Evolutionary conservation across 2,888 invertebrate genomes (phyloP).

Genomic region (Drosophila bunnanda): DNA sequence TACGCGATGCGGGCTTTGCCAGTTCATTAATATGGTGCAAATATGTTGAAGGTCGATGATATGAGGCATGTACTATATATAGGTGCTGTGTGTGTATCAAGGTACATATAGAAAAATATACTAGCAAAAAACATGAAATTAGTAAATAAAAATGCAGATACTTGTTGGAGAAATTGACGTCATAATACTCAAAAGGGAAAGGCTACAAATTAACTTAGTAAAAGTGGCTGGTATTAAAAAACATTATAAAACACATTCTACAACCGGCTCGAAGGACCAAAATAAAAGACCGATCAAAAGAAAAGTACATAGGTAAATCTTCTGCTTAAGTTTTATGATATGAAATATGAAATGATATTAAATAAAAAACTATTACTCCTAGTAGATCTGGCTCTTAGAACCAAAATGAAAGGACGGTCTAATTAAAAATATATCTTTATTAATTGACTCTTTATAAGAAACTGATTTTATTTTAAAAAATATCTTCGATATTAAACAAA

Average conservation of each 20-base stretch:
- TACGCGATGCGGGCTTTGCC: constrained; percentile 39
- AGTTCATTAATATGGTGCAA: constrained; percentile 49
- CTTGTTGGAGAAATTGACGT: background rate
- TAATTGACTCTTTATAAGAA: background rate
- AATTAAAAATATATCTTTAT: background rate
- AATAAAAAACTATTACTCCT: no score
- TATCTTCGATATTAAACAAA: no score
- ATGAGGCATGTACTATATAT: constrained; percentile 4
- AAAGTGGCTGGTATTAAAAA: background rate
- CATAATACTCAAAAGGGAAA: background rate
- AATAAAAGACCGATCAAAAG: background rate
- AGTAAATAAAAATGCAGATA: background rate
- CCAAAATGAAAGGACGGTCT: no score
- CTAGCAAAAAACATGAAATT: no score
- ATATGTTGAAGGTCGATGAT: constrained; percentile 41
- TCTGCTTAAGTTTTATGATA: no score
- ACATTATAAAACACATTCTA: background rate
- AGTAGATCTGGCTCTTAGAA: no score
- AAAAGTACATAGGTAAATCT: no score
- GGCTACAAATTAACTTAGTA: background rate
- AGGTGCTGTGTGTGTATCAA: background rate
- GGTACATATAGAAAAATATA: constrained; percentile 1
- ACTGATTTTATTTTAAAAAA: no score
- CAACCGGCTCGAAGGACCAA: background rate
- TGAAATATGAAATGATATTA: no score